Conservation (phyloP, 2,797 vertebrate genomes). For the Columba guinea region DNA sequence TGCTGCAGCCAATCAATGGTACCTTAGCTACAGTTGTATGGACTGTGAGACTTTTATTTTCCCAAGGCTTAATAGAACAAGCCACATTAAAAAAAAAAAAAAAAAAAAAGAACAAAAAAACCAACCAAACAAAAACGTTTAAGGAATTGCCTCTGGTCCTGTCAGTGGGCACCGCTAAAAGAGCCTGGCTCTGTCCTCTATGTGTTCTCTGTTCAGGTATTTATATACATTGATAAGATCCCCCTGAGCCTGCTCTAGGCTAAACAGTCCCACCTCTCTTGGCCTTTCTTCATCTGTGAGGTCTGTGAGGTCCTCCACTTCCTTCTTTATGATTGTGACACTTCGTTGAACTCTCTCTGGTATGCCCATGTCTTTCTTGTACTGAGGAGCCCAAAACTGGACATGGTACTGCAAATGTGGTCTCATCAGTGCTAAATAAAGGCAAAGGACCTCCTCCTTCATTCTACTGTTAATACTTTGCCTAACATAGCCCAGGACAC, state of each 20-base stretch:
- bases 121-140: not conserved
- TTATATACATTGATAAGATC: not conserved
- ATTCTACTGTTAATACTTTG: accelerated
- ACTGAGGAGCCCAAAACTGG: not conserved
- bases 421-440: not conserved
- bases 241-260: not conserved
- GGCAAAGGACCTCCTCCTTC: accelerated
- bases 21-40: not conserved
- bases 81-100: too few species aligned
- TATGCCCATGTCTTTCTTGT: not conserved
- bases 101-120: too few species aligned
- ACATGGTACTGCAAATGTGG: not conserved
- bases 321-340: not conserved
- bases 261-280: not conserved
- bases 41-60: not conserved
- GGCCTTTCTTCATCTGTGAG: not conserved
- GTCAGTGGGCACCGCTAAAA: not conserved
- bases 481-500: not conserved
- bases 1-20: not conserved
- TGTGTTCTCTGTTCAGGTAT: not conserved
- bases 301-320: not conserved
- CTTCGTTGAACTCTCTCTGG: not conserved
- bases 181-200: not conserved
- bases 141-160: not conserved
- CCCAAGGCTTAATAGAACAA: not conserved